These are phyloP conservation scores for Lepidostoma basale DNA, from an alignment of 1,140 invertebrate species.

Conservation along the genomic window DNA sequence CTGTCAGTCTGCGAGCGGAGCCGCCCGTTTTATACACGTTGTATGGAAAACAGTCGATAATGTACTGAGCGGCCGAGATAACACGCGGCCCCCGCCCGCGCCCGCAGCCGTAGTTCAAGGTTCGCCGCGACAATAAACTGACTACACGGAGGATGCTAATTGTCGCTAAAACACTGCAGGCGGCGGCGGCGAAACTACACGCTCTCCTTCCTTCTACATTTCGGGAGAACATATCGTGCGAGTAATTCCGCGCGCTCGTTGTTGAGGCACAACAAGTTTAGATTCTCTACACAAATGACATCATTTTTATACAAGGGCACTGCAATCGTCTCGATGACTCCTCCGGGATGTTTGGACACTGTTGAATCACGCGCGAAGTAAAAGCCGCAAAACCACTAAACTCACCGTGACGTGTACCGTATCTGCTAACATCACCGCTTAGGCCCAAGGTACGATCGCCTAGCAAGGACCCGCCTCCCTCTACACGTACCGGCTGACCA, in stretches of 20 bases:
- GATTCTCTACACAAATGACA: neutral
- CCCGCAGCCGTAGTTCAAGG: constrained; percentile 12
- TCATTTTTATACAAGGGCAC: neutral
- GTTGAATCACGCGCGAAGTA: neutral
- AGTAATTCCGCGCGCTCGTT: neutral
- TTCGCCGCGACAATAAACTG: neutral
- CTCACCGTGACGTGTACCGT: too few species aligned
- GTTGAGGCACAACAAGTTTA: neutral
- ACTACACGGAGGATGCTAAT: neutral
- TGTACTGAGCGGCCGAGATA: constrained; percentile 19
- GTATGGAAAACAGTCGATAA: constrained; percentile 15
- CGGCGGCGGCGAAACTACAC: neutral
- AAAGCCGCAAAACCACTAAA: constrained; percentile 8
- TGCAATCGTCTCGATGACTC: neutral
- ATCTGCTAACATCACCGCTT: neutral
- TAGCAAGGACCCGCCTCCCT: neutral
- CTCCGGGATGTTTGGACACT: neutral
- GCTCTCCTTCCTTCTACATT: too few species aligned
- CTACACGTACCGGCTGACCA: too few species aligned
- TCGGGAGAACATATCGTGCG: too few species aligned
- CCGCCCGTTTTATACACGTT: constrained; percentile 18
- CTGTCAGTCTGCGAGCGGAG: constrained; percentile 36
- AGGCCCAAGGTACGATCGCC: neutral
- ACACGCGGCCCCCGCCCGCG: neutral
- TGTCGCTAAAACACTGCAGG: neutral